Evolutionary conservation across 2,797 vertebrate genomes (phyloP), one percentile per base, ranked within the genome.

Genomic region (Pagetopsis macropterus): DNA sequence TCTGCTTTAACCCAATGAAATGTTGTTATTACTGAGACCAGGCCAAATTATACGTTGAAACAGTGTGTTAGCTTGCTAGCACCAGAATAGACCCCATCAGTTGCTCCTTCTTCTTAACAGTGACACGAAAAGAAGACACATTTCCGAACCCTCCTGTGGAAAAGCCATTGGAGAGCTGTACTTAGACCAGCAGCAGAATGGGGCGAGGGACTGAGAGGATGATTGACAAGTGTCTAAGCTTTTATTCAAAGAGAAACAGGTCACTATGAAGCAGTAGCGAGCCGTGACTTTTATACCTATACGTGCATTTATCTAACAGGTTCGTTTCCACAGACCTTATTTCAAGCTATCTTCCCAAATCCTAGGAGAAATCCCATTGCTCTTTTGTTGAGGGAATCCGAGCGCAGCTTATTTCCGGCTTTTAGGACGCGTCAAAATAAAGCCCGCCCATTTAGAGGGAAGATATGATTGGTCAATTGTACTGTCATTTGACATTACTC

Each of bases 131-230:
- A 51, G 59, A 54, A 67, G 56, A 61, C 72, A 77, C 84, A 87
- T 27, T 87, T 79, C 81, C 62, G 87, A 85, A 90, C 70, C 74
- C 45, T 69, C 70, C 72, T n/a, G 83, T 91, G 92, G 89, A 93
- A 94, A 92, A 93, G 63, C 76, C 84, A 89, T 91, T 81, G 90
- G 66, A 75, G 68, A 84, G 76, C 76, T 62, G 63, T 48, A 3
- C 65, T 58, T 57, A 71, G 79, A 87, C 65, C 37, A 84, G 27
- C 65, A 70, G 72, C 33, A 37, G 1, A 60, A 75, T 61, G 60
- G 27, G 71, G 88, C 6, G 5, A 59, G 57, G 71, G 75, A 55
- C 67, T 50, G 50, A 37, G 48, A 73, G 54, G 77, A 83, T 83
- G 83, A 78, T 59, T 78, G 80, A 78, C 67, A 80, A 86, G 59